A percentile compares a stretch with the other conserved stretches of the same genome.
These are phyloP conservation scores for Rhagoletis pomonella DNA, from an alignment of 1,140 invertebrate species.

Conservation along the genomic window DNA sequence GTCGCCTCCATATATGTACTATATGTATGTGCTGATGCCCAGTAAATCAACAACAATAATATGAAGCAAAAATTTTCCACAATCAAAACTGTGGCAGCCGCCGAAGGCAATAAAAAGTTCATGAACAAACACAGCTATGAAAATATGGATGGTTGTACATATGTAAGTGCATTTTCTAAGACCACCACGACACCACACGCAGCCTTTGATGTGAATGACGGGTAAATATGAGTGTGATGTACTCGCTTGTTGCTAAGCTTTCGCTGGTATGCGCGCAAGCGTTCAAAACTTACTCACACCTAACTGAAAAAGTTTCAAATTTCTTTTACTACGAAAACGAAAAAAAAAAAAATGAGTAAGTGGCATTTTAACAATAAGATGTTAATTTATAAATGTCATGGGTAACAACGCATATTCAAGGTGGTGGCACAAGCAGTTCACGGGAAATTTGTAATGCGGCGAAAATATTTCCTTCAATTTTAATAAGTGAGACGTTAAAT, in stretches of 20 bases:
- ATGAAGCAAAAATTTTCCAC: not conserved
- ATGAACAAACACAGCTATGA: constrained; percentile 24
- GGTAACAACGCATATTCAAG: not conserved
- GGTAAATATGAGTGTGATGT: not conserved
- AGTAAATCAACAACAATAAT: not conserved
- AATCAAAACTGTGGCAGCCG: constrained; percentile 31
- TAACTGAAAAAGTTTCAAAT: constrained; percentile 8
- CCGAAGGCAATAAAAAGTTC: constrained; percentile 22
- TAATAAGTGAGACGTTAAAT: not conserved
- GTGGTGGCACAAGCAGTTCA: not conserved
- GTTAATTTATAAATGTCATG: constrained; percentile 50
- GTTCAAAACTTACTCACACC: not conserved
- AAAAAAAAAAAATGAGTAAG: not conserved
- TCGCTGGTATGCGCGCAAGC: constrained; percentile 41
- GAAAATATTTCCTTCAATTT: not conserved
- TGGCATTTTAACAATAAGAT: constrained; percentile 48
- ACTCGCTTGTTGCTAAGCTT: not conserved
- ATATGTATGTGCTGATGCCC: not conserved
- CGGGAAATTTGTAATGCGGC: not conserved
- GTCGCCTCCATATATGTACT: constrained; percentile 1
- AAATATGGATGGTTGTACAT: not conserved
- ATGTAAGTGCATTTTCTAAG: not conserved
- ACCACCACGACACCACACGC: constrained; percentile 26
- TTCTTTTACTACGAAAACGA: not conserved
- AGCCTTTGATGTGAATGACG: constrained; percentile 33